Percentiles rank a stretch among this genome's conserved stretches.
These are phyloP conservation scores for Melieria crassipennis DNA, from an alignment of 2,888 invertebrate species.

Conservation along the genomic window DNA sequence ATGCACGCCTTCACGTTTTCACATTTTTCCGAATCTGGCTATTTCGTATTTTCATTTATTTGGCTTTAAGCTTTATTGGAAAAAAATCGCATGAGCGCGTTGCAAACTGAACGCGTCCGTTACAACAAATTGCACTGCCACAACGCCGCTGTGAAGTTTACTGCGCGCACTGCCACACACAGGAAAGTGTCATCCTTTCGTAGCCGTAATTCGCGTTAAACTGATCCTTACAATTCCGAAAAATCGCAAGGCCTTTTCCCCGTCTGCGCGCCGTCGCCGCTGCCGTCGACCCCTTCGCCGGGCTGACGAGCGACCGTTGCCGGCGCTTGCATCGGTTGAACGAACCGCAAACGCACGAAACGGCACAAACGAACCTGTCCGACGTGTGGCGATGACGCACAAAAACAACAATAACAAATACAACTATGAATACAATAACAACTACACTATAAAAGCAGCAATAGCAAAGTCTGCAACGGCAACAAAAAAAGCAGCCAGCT, in stretches of 20 bases:
- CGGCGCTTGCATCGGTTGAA: constrained; percentile 35
- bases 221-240: constrained; percentile 65
- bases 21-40: too few relatives aligned
- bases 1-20: too few relatives aligned
- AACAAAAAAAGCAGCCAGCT: not conserved
- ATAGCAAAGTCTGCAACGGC: constrained; percentile 10
- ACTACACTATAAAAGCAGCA: constrained; percentile 12
- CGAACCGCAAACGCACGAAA: constrained; percentile 39
- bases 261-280: constrained; percentile 25
- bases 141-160: constrained; percentile 34
- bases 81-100: too few relatives aligned
- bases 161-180: constrained; percentile 48
- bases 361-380: constrained; percentile 39
- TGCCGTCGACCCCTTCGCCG: constrained; percentile 23
- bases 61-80: too few relatives aligned
- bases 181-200: constrained; percentile 58
- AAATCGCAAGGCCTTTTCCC: constrained; percentile 55
- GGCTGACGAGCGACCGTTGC: constrained; percentile 31
- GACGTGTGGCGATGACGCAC: constrained; percentile 36
- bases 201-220: constrained; percentile 66
- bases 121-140: not conserved
- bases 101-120: too few relatives aligned
- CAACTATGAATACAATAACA: constrained; percentile 14
- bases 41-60: too few relatives aligned
- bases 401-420: constrained; percentile 25